Percentiles rank a stretch among this genome's conserved stretches.
Conservation (phyloP, 2,797 vertebrate species). For the Setipinna tenuifilis region DNA sequence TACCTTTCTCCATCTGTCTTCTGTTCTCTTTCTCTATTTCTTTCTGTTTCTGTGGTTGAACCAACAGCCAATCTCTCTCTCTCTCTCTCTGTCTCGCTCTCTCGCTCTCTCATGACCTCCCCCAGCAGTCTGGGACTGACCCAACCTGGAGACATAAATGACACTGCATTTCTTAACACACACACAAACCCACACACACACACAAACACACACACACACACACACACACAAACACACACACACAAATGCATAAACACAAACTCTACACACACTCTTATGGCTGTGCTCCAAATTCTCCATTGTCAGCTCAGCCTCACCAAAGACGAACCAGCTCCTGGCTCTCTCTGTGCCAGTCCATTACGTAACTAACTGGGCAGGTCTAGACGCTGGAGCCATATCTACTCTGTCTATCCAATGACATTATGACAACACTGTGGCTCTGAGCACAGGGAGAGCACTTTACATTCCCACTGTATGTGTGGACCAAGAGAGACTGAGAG, state of each 20-base stretch:
- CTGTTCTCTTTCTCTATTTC: not conserved
- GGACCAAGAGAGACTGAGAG: conserved; percentile 34
- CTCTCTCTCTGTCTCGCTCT: not conserved
- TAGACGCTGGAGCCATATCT: not conserved
- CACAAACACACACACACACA: not conserved
- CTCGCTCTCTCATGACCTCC: not conserved
- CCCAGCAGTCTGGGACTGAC: not conserved
- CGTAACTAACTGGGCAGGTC: not conserved
- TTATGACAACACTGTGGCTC: too few relatives aligned
- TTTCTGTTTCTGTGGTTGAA: not conserved
- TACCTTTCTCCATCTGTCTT: too few relatives aligned
- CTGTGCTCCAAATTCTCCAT: not conserved
- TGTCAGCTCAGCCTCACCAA: not conserved
- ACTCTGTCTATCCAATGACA: not conserved
- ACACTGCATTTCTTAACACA: conserved; percentile 36
- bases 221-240: conserved; percentile 2
- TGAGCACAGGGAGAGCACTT: not conserved
- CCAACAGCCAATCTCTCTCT: not conserved
- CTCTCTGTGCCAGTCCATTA: not conserved
- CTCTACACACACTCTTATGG: not conserved
- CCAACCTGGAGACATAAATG: conserved; percentile 13
- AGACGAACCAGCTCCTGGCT: not conserved
- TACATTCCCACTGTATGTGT: not conserved
- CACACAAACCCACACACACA: not conserved
- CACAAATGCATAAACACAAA: not conserved